Evolutionary conservation across 2,113 vertebrate species (phyloP).

Genomic region (Nerophis ophidion): DNA sequence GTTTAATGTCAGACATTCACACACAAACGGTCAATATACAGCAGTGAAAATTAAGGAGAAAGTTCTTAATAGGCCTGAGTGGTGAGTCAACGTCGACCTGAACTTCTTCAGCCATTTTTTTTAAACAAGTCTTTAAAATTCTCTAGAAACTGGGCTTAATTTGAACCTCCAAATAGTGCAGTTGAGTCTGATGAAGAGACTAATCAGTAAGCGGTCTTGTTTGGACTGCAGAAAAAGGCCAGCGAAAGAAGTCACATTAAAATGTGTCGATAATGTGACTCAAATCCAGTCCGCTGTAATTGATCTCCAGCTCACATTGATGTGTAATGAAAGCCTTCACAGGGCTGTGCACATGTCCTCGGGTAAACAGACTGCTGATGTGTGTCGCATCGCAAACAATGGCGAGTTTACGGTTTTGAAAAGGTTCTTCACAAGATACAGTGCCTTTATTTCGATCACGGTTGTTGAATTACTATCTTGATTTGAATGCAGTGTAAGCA

Average conservation of each 20-base stretch:
- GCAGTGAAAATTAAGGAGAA: constrained; percentile 12
- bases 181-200: neutral
- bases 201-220: constrained; percentile 56
- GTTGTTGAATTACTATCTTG: constrained; percentile 26
- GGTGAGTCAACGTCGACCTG: constrained; percentile 15
- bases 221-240: constrained; percentile 72
- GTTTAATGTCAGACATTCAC: constrained; percentile 28
- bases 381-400: constrained; percentile 31
- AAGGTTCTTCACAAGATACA: constrained; percentile 55
- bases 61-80: constrained; percentile 26
- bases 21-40: constrained; percentile 10
- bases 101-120: constrained; percentile 16
- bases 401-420: constrained; percentile 28
- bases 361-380: constrained; percentile 23
- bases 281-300: constrained; percentile 76
- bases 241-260: constrained; percentile 56
- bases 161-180: constrained; percentile 17
- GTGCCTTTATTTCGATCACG: constrained; percentile 71
- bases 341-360: constrained; percentile 59
- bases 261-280: constrained; percentile 60
- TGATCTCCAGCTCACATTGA: constrained; percentile 74
- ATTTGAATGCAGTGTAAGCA: constrained; percentile 37
- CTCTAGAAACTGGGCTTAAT: constrained; percentile 23
- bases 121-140: constrained; percentile 13
- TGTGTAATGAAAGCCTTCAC: constrained; percentile 34